These are phyloP conservation scores for Lutjanus campechanus DNA, from an alignment of 2,797 vertebrate genomes.

Conservation along the genomic window DNA sequence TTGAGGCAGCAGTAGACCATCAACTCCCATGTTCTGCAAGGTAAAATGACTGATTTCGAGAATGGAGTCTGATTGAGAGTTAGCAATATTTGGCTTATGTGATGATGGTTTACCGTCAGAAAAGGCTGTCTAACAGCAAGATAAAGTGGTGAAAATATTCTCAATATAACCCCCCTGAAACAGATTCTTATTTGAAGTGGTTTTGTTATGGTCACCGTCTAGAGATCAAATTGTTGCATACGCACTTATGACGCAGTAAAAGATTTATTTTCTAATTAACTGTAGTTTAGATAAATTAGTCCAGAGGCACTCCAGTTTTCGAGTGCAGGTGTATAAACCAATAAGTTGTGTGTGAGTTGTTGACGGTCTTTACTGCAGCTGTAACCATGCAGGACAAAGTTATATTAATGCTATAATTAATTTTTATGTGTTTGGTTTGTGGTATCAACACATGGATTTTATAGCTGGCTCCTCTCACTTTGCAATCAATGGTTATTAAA, in stretches of 20 bases:
- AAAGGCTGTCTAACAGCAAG: too few species aligned
- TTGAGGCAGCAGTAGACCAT: too few species aligned
- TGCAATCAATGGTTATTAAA: slow-evolving; percentile 42
- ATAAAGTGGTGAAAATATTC: too few species aligned
- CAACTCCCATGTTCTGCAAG: too few species aligned
- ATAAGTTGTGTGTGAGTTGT: background rate
- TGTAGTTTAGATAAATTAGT: background rate
- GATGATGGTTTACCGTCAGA: too few species aligned
- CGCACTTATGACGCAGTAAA: background rate
- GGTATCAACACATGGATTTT: slow-evolving; percentile 38
- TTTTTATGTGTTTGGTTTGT: slow-evolving; percentile 50
- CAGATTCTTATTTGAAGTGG: background rate
- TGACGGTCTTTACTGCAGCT: slow-evolving; percentile 47
- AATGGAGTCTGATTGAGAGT: too few species aligned
- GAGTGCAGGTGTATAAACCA: slow-evolving; percentile 14
- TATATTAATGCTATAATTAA: slow-evolving; percentile 52
- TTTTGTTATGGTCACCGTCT: background rate
- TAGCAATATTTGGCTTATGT: too few species aligned
- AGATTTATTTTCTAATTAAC: slow-evolving; percentile 26
- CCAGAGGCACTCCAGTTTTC: background rate
- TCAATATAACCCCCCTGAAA: background rate
- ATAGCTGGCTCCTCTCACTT: slow-evolving; percentile 14
- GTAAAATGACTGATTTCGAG: too few species aligned
- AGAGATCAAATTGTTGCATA: background rate
- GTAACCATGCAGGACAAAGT: slow-evolving; percentile 19